Conservation (phyloP, 2,113 vertebrate genomes). For the Tyto alba region DNA sequence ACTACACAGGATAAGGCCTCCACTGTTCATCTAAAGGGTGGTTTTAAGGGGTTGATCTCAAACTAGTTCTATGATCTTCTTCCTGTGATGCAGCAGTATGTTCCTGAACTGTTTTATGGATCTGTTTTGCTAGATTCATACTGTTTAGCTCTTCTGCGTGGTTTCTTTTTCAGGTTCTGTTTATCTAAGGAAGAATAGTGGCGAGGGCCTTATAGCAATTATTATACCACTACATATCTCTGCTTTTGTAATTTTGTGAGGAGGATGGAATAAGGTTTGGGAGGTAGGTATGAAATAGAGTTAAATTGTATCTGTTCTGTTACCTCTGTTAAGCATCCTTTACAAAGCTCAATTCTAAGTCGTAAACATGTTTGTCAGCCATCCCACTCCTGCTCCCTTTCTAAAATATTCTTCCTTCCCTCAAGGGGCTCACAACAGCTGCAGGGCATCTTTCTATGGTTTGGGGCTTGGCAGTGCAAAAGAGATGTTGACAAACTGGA, state of each 20-base stretch:
- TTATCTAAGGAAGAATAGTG: background rate
- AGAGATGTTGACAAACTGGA: background rate
- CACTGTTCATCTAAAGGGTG: background rate
- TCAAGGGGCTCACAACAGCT: background rate
- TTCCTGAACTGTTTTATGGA: background rate
- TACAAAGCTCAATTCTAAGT: background rate
- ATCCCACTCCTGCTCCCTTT: background rate
- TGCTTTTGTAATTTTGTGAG: background rate
- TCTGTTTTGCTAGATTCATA: background rate
- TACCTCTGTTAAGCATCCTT: background rate
- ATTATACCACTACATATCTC: background rate
- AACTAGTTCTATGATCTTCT: background rate
- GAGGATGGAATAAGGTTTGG: background rate
- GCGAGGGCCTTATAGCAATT: background rate
- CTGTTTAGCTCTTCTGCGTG: background rate
- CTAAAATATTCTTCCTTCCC: background rate
- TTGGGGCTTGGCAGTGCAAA: background rate
- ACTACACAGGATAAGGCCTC: background rate
- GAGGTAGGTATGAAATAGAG: background rate
- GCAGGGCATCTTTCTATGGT: background rate
- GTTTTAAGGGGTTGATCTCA: background rate
- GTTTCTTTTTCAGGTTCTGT: background rate
- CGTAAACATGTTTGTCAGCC: background rate
- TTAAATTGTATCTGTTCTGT: background rate
- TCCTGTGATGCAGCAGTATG: background rate